Evolutionary conservation across 2,888 invertebrate species (phyloP), one percentile per base, ranked within the genome.

Genomic region (Sphecodes monilicornis): DNA sequence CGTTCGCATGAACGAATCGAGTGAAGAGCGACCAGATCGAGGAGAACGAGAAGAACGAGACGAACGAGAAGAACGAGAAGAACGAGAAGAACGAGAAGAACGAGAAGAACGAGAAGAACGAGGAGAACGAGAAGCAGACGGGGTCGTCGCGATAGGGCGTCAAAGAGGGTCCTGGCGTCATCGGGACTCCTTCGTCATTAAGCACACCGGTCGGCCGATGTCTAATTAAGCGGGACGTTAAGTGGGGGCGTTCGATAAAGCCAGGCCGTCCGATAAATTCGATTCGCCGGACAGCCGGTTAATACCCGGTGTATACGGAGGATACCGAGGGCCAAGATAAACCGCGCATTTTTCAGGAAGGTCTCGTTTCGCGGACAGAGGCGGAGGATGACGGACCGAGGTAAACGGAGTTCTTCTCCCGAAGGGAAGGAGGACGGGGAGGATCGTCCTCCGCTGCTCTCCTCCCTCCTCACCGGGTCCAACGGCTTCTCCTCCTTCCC

Each of bases 251-350:
- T 90, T 92, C 89, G 90, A 91, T 89, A 89, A 90, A 91, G 91
- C 87, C 90, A 72, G 79, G 68, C 88, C 89, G 89, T 89, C 90
- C 90, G 91, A 91, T 91, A 91, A 91, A 91, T 91, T 91, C 91
- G 91, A 91, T 91, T 91, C 91, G 88, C 82, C 78, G 85, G 92
- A 92, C 92, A 91, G 92, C 89, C 90, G 89, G 91, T 92, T 92
- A 91, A 92, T 92, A 92, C 92, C 90, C 87, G 86, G 84, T 82
- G 86, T 85, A 82, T 82, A 85, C 78, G 76, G 82, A 78, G 84
- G 77, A 82, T 78, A 76, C 76, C 70, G 73, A 82, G 78, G 86
- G 85, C 84, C 81, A 89, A 89, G 86, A 89, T 89, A 89, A 88
- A 89, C 76, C 85, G 88, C 83, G 83, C 87, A 83, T 90, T 90